Evolutionary conservation across 2,888 invertebrate genomes (phyloP).

Genomic region (Diarsia brunnea): DNA sequence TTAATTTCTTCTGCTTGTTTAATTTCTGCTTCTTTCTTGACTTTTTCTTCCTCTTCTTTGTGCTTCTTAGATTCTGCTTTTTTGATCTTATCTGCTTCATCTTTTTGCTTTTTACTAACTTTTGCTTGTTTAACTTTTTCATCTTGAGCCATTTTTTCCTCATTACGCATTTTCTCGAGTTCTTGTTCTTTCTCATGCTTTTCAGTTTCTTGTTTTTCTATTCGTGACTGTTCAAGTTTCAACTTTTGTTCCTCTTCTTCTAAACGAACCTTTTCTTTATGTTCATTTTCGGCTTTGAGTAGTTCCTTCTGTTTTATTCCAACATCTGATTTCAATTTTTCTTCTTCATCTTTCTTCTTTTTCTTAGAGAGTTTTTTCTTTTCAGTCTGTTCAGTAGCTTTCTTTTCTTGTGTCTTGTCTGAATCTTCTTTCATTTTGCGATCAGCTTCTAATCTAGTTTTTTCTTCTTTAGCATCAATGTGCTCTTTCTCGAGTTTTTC

Average conservation of each 20-base stretch:
- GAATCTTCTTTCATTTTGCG: constrained; percentile 3
- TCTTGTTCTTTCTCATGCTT: constrained; percentile 39
- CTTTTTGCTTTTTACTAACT: constrained; percentile 42
- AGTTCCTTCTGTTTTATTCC: constrained; percentile 24
- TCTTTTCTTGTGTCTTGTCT: constrained; percentile 24
- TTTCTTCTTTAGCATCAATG: neutral
- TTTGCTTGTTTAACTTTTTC: constrained; percentile 46
- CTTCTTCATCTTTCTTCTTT: constrained; percentile 6
- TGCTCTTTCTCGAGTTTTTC: neutral
- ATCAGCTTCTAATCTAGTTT: constrained; percentile 3
- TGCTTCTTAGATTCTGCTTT: constrained; percentile 34
- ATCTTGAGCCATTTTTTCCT: constrained; percentile 44
- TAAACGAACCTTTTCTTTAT: neutral
- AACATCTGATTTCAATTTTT: constrained; percentile 35
- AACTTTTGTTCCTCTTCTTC: constrained; percentile 7
- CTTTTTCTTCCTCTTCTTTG: constrained; percentile 39
- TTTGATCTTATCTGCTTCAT: constrained; percentile 29
- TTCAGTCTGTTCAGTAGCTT: neutral
- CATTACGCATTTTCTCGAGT: constrained; percentile 42
- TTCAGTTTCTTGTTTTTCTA: constrained; percentile 44
- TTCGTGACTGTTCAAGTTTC: constrained; percentile 10
- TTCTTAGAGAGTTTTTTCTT: constrained; percentile 6
- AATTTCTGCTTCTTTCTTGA: constrained; percentile 21
- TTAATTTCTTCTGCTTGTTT: constrained; percentile 19
- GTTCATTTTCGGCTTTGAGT: constrained; percentile 6